These are phyloP conservation scores for Lepilemur septentrionalis DNA, from an alignment of 2,797 vertebrate species.

Conservation along the genomic window DNA sequence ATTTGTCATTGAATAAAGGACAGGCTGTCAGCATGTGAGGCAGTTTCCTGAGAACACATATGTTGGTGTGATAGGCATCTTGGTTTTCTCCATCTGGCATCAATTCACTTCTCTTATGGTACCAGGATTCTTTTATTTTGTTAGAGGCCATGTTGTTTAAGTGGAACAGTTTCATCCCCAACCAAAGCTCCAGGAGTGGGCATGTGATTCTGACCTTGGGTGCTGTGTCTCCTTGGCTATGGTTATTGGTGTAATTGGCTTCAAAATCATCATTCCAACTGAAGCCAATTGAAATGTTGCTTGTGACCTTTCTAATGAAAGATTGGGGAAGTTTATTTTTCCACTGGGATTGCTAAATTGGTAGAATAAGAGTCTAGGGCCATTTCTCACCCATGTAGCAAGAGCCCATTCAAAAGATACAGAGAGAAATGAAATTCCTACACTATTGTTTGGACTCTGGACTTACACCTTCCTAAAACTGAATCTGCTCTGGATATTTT, in stretches of 20 bases:
- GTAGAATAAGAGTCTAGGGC: background rate
- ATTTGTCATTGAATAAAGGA: background rate
- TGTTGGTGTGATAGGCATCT: background rate
- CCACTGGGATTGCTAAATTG: background rate
- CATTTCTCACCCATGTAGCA: conserved; percentile 11
- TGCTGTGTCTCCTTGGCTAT: background rate
- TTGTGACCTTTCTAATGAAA: conserved; percentile 17
- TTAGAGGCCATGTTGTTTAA: background rate
- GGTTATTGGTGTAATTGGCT: background rate
- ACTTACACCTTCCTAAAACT: background rate
- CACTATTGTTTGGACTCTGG: background rate
- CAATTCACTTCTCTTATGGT: background rate
- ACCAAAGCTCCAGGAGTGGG: background rate
- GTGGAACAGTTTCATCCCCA: background rate
- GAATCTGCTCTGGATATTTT: background rate
- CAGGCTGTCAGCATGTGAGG: background rate
- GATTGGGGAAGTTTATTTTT: background rate
- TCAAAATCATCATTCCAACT: background rate
- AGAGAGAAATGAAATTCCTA: background rate
- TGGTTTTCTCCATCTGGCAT: background rate
- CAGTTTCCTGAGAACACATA: background rate
- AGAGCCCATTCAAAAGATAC: background rate
- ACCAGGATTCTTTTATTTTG: background rate
- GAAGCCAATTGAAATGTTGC: background rate
- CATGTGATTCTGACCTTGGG: background rate